A percentile compares a stretch with the other conserved stretches of the same genome.
These are phyloP conservation scores for Athene noctua DNA, from an alignment of 2,113 vertebrate genomes.

Conservation along the genomic window DNA sequence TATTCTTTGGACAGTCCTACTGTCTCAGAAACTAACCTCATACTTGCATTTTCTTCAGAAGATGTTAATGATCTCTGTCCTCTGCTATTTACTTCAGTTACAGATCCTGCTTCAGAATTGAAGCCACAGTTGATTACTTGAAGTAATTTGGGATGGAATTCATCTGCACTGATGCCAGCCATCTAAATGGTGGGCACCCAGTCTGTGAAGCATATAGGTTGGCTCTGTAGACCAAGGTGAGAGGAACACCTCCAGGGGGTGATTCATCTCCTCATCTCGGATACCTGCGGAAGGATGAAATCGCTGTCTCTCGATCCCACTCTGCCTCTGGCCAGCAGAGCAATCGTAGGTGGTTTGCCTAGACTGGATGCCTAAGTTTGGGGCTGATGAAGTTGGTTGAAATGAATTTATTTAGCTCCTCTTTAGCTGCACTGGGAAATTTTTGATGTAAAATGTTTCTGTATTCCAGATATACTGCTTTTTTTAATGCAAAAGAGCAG, in stretches of 20 bases:
- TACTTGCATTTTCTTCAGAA: constrained; percentile 1
- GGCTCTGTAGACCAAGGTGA: neutral
- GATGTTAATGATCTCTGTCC: neutral
- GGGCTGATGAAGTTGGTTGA: neutral
- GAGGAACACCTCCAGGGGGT: neutral
- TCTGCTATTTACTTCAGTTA: constrained; percentile 8
- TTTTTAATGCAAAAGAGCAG: constrained; percentile 57
- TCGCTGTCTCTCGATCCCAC: neutral
- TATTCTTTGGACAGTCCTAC: neutral
- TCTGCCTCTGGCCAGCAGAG: neutral
- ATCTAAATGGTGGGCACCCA: neutral
- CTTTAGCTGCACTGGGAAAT: constrained; percentile 50
- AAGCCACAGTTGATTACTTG: constrained; percentile 60
- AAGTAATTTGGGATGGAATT: constrained; percentile 44
- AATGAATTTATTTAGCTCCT: constrained; percentile 30
- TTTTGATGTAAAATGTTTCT: constrained; percentile 72
- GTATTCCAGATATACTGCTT: constrained; percentile 57
- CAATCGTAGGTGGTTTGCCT: neutral
- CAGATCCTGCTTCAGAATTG: constrained; percentile 62
- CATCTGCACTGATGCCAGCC: constrained; percentile 6
- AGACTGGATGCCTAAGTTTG: neutral
- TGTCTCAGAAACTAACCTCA: constrained; percentile 30
- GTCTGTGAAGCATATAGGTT: accelerated
- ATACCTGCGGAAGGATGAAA: neutral
- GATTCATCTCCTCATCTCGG: neutral